Percentiles rank a stretch among this genome's conserved stretches.
These are phyloP conservation scores for Galbula dea DNA, from an alignment of 2,113 vertebrate genomes.

Conservation along the genomic window DNA sequence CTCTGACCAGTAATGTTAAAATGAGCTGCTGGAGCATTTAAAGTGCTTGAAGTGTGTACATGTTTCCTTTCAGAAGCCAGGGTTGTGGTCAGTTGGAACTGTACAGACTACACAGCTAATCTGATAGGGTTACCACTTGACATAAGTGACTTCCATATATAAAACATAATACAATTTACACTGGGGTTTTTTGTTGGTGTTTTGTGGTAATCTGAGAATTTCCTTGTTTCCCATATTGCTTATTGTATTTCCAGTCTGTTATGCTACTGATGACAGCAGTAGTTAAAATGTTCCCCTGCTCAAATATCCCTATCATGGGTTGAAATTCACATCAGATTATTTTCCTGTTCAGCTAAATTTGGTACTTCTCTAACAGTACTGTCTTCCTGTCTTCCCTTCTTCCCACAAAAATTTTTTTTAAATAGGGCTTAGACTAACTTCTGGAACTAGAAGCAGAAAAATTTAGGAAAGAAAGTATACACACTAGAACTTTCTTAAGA, in stretches of 20 bases:
- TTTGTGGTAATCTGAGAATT: slow-evolving; percentile 15
- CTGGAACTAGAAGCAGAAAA: not conserved
- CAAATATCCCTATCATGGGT: not conserved
- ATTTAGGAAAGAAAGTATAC: not conserved
- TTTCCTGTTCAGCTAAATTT: not conserved
- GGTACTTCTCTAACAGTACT: not conserved
- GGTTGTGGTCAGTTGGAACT: slow-evolving; percentile 46
- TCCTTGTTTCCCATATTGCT: not conserved
- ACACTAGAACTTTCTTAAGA: not conserved
- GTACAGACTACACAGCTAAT: slow-evolving; percentile 29
- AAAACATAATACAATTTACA: not conserved
- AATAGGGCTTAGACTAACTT: not conserved
- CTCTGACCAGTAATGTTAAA: slow-evolving; percentile 1
- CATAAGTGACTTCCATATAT: not conserved
- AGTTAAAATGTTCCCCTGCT: not conserved
- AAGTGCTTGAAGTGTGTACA: not conserved
- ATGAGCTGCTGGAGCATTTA: slow-evolving; percentile 44
- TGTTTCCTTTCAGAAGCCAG: slow-evolving; percentile 59
- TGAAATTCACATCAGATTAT: not conserved
- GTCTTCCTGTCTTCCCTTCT: not conserved
- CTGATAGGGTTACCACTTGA: slow-evolving; percentile 28
- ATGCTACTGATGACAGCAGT: not conserved
- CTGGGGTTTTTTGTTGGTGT: not conserved
- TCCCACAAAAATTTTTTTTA: not conserved
- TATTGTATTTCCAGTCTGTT: not conserved